phyloP scores from a whole-genome alignment of 2,797 vertebrate genomes.

The Alcedo atthis region DNA sequence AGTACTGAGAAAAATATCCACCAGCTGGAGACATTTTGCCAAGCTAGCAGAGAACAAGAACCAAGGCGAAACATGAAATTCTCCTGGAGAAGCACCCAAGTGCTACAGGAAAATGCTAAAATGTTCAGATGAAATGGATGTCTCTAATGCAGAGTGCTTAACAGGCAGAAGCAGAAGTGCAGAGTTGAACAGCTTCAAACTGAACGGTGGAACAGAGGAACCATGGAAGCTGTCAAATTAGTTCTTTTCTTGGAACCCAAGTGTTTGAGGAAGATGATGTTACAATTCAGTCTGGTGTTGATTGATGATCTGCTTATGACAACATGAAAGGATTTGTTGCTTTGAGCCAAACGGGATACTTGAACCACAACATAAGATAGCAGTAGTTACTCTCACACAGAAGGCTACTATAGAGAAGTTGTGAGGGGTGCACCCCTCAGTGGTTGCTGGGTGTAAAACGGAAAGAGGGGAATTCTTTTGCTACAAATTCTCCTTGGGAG shows the following conservation, averaged over 20 bases:
- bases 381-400: neutral
- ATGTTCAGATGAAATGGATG: neutral
- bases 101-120: conserved; percentile 7
- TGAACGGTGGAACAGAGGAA: neutral
- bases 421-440: too few species aligned
- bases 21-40: neutral
- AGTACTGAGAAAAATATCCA: neutral
- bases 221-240: neutral
- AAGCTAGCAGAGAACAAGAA: conserved; percentile 10
- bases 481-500: neutral
- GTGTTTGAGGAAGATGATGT: neutral
- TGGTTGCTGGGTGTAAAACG: neutral
- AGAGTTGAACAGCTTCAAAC: neutral
- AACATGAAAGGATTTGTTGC: neutral
- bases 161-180: neutral
- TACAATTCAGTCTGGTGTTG: neutral
- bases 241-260: neutral
- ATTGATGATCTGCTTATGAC: neutral
- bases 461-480: neutral
- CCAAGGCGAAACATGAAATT: neutral
- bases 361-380: neutral
- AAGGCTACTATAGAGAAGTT: neutral
- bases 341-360: neutral
- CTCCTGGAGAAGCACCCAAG: neutral
- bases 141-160: neutral